Percentiles rank a stretch among this genome's conserved stretches.
Conservation (phyloP, 2,797 vertebrate species). For the Pipistrellus kuhlii region DNA sequence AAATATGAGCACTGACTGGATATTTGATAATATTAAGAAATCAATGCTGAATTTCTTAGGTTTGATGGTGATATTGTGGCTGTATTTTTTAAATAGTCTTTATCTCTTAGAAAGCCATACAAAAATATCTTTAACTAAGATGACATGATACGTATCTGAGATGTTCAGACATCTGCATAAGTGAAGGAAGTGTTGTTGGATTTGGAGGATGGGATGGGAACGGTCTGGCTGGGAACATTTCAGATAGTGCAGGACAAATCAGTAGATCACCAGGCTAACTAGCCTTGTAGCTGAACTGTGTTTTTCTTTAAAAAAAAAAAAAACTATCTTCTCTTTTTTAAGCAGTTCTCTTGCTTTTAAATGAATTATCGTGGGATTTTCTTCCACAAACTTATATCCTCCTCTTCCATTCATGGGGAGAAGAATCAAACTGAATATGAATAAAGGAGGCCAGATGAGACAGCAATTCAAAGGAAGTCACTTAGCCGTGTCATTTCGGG, state of each 20-base stretch:
- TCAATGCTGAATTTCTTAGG: not conserved
- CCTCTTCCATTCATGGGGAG: not conserved
- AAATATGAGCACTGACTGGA: not conserved
- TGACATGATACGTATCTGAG: not conserved
- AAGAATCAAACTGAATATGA: not conserved
- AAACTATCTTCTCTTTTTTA: not conserved
- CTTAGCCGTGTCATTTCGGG: not conserved
- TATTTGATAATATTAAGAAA: not conserved
- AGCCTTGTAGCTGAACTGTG: not conserved
- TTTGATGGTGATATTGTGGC: not conserved
- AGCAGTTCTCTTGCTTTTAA: constrained; percentile 3
- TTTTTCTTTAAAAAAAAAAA: constrained; percentile 15
- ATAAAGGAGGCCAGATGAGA: not conserved
- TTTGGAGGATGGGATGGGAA: not conserved
- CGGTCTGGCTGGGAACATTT: not conserved
- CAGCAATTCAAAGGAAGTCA: not conserved
- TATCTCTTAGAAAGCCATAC: constrained; percentile 18
- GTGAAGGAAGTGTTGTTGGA: not conserved
- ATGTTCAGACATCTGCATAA: not conserved
- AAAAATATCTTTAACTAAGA: constrained; percentile 22
- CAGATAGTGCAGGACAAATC: not conserved
- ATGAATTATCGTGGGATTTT: not conserved
- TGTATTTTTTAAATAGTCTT: not conserved
- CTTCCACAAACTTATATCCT: not conserved
- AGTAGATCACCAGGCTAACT: not conserved